phyloP scores from a whole-genome alignment of 2,888 invertebrate genomes.

The Epirrita christyi region DNA sequence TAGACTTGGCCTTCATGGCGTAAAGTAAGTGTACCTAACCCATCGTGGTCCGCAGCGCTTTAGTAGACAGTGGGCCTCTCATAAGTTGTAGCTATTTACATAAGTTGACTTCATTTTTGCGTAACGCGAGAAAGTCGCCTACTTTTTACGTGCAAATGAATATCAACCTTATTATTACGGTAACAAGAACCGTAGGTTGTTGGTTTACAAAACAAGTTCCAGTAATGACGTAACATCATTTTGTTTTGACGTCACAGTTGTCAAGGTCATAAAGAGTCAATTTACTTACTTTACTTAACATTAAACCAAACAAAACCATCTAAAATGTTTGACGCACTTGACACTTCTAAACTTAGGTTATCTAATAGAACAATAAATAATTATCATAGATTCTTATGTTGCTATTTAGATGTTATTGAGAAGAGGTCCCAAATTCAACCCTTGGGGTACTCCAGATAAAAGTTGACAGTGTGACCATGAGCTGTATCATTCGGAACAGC shows the following conservation, averaged over 20 bases:
- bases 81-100: constrained; percentile 2
- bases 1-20: no score
- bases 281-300: no score
- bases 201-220: background rate
- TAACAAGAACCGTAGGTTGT: background rate
- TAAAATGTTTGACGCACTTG: no score
- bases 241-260: background rate
- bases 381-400: no score
- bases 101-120: constrained; percentile 4
- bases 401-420: no score
- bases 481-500: no score
- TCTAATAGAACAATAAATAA: no score
- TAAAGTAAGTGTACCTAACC: no score
- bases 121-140: constrained; percentile 8
- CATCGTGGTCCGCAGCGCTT: background rate
- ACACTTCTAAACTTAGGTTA: no score
- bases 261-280: background rate
- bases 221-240: background rate
- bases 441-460: no score
- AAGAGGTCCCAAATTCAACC: no score
- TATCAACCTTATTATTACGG: background rate
- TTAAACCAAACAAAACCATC: background rate
- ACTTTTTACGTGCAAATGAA: background rate
- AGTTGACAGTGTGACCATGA: no score
- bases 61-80: background rate